Conservation (phyloP, 1,140 invertebrate species). For the Apis cerana region DNA sequence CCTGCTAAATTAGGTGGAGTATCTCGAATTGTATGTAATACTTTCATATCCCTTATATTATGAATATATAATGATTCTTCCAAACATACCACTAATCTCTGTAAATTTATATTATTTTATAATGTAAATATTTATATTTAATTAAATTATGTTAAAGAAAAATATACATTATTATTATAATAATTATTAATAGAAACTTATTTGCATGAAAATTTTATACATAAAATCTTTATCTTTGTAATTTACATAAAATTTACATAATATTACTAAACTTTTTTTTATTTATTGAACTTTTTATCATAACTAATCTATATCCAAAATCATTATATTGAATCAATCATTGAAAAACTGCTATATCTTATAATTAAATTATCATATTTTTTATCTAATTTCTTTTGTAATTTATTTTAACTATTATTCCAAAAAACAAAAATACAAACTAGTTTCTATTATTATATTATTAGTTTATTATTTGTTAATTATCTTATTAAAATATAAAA, state of each 20-base stretch:
- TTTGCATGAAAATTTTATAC: background rate
- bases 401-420: background rate
- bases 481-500: background rate
- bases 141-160: slow-evolving; percentile 12
- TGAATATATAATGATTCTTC: slow-evolving; percentile 99
- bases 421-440: background rate
- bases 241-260: background rate
- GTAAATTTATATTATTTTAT: slow-evolving; percentile 70
- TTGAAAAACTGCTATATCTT: background rate
- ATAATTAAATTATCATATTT: background rate
- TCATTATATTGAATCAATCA: background rate
- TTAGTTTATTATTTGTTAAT: background rate
- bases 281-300: background rate
- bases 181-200: background rate
- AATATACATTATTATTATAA: background rate
- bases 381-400: too few species aligned
- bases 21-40: slow-evolving; percentile 98
- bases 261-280: background rate
- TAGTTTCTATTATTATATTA: background rate
- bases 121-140: background rate
- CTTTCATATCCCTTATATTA: slow-evolving; percentile 99
- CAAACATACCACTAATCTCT: slow-evolving; percentile 97
- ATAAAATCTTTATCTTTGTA: background rate
- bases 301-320: background rate
- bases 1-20: slow-evolving; percentile 97